Evolutionary conservation across 2,888 invertebrate genomes (phyloP).

Genomic region (Spodoptera picta): DNA sequence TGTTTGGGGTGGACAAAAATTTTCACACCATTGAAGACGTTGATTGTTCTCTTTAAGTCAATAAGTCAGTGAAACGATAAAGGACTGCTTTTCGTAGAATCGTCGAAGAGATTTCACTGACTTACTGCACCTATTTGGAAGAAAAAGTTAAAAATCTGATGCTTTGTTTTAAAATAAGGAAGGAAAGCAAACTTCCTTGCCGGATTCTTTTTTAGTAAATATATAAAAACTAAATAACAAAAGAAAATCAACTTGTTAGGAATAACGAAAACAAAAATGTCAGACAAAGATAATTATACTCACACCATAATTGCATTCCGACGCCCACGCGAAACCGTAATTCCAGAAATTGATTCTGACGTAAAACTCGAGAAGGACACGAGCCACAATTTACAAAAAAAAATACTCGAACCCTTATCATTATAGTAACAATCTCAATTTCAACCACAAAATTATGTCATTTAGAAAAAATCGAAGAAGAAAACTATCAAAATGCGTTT

Average conservation of each 20-base stretch:
- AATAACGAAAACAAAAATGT: constrained; percentile 28
- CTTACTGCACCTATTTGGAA: constrained; percentile 14
- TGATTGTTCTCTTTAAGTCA: constrained; percentile 71
- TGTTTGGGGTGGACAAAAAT: constrained; percentile 59
- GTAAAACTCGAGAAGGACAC: constrained; percentile 47
- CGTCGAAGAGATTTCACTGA: constrained; percentile 15
- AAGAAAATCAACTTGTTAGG: constrained; percentile 21
- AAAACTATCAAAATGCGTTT: constrained; percentile 66
- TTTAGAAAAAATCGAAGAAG: constrained; percentile 64
- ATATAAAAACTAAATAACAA: background rate
- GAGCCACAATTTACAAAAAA: constrained; percentile 51
- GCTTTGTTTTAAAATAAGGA: background rate
- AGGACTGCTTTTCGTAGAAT: constrained; percentile 39
- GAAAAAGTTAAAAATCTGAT: background rate
- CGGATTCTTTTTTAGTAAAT: too few relatives aligned
- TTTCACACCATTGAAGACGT: constrained; percentile 74
- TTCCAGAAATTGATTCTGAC: constrained; percentile 51
- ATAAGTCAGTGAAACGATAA: constrained; percentile 55
- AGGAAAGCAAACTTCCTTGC: background rate
- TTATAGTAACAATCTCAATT: constrained; percentile 67
- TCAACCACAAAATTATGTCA: constrained; percentile 72
- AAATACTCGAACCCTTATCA: constrained; percentile 38
- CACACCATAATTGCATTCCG: constrained; percentile 39
- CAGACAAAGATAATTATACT: constrained; percentile 42
- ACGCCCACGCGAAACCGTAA: constrained; percentile 36